phyloP scores from a whole-genome alignment of 92 coral and sea anemone genomes.

The Zoanthus sociatus region DNA sequence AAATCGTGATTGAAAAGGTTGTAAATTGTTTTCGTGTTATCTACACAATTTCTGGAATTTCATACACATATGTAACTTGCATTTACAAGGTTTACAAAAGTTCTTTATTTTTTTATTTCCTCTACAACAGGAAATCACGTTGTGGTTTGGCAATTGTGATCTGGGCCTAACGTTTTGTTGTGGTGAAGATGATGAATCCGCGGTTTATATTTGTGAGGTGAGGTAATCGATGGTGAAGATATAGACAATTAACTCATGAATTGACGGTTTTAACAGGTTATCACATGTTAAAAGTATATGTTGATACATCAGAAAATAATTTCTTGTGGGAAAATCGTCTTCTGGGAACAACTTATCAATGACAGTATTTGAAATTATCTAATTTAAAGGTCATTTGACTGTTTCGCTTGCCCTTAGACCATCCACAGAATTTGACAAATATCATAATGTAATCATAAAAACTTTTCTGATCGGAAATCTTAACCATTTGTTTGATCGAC shows the following conservation, averaged over 20 bases:
- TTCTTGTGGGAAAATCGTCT: conserved; percentile 12
- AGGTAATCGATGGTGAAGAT: not conserved
- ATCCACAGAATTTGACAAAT: no score
- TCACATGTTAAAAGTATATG: not conserved
- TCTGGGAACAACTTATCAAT: no score
- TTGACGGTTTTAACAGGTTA: not conserved
- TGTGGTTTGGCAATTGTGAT: conserved; percentile 81
- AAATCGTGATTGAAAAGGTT: not conserved
- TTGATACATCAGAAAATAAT: conserved; percentile 10
- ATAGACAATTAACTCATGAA: not conserved
- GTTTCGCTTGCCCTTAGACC: no score
- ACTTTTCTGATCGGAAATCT: no score
- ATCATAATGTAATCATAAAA: no score
- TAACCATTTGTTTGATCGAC: no score
- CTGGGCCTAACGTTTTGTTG: conserved; percentile 90
- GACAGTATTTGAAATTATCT: no score
- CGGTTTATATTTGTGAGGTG: conserved; percentile 95
- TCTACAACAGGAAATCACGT: conserved; percentile 87
- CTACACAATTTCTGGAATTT: conserved; percentile 15
- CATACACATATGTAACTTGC: not conserved
- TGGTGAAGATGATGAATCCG: conserved; percentile 94
- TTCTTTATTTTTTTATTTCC: not conserved
- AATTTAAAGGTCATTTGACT: not conserved
- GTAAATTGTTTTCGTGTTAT: not conserved
- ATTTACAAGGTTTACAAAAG: not conserved